Evolutionary conservation across 2,888 invertebrate genomes (phyloP).

Genomic region (Limnephilus rhombicus): DNA sequence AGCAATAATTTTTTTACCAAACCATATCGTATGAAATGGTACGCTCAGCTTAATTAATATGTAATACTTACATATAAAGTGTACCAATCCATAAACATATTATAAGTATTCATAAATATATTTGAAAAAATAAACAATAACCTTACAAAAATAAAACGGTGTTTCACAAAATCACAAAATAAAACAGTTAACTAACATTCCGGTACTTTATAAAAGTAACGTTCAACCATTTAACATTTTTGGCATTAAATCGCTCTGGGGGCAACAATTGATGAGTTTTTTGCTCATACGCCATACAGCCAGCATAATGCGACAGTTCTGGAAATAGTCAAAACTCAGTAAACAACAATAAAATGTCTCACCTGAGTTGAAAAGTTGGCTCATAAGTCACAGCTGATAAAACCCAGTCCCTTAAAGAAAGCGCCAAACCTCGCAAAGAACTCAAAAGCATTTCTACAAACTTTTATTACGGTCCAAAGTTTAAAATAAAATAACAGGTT

Average conservation of each 20-base stretch:
- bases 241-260: not conserved
- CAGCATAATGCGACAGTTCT: constrained; percentile 4
- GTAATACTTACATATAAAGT: too few species aligned
- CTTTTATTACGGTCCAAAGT: constrained; percentile 31
- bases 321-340: not conserved
- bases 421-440: constrained; percentile 34
- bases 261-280: not conserved
- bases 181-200: not conserved
- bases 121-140: not conserved
- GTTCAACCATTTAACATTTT: not conserved
- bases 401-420: constrained; percentile 46
- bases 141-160: not conserved
- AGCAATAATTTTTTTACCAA: too few species aligned
- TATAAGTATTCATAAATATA: not conserved
- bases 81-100: too few species aligned
- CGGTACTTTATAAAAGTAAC: not conserved
- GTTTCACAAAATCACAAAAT: not conserved
- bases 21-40: too few species aligned
- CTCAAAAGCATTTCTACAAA: constrained; percentile 33
- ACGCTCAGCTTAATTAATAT: too few species aligned
- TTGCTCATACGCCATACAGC: not conserved
- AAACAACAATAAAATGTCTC: constrained; percentile 37
- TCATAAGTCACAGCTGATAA: constrained; percentile 62
- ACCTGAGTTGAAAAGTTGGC: constrained; percentile 54
- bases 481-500: constrained; percentile 29